These are phyloP conservation scores for Morbakka virulenta DNA, from an alignment of 30 jellyfish, hydroid and myxozoan genomes.

Conservation along the genomic window DNA sequence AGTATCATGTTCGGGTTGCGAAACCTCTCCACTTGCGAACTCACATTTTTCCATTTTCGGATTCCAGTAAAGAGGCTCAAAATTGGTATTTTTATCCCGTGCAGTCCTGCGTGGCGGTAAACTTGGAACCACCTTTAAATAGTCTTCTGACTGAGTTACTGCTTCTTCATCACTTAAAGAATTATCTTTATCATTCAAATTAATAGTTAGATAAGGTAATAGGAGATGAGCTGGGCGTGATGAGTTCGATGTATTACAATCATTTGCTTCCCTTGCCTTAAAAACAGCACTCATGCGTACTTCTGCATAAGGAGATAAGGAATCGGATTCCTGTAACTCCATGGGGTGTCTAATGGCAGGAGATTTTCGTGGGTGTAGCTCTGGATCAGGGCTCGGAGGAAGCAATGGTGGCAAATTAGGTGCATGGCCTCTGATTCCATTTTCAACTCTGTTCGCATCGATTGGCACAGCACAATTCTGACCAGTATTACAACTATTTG, in stretches of 20 bases:
- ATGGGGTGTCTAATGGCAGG: not conserved
- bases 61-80: too few species aligned
- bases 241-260: not conserved
- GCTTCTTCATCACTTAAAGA: not conserved
- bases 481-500: not conserved
- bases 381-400: not conserved
- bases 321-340: not conserved
- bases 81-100: too few species aligned
- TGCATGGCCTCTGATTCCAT: not conserved
- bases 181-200: not conserved
- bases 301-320: not conserved
- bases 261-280: not conserved
- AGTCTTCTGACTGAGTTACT: not conserved
- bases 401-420: not conserved
- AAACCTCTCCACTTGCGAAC: too few species aligned
- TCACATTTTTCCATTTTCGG: too few species aligned
- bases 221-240: too few species aligned
- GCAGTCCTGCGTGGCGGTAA: too few species aligned
- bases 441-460: not conserved
- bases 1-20: too few species aligned
- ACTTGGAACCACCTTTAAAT: not conserved
- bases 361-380: too few species aligned
- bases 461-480: not conserved
- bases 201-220: not conserved
- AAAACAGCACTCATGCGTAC: not conserved